These are phyloP conservation scores for Danaus melanippus DNA, from an alignment of 1,140 invertebrate species.

Conservation along the genomic window DNA sequence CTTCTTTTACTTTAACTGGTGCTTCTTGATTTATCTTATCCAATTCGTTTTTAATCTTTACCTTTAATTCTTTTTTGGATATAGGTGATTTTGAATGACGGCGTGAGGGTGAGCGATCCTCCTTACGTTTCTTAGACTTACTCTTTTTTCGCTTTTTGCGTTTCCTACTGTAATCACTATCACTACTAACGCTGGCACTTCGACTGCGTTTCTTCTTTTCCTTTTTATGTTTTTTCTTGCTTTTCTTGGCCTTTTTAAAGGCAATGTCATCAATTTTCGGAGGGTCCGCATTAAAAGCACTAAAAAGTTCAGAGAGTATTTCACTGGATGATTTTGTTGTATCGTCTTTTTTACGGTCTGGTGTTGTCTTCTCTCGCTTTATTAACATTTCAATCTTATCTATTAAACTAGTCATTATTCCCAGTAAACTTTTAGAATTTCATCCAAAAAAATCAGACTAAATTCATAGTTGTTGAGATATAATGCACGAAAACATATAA, in stretches of 20 bases:
- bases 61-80: conserved; percentile 1
- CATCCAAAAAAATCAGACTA: neutral
- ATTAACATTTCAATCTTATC: conserved; percentile 59
- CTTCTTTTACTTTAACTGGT: conserved; percentile 40
- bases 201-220: conserved; percentile 60
- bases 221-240: conserved; percentile 63
- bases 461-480: neutral
- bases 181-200: conserved; percentile 39
- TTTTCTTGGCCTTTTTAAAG: conserved; percentile 50
- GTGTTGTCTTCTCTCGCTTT: conserved; percentile 58
- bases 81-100: too few relatives aligned
- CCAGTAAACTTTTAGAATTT: neutral
- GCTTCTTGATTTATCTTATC: neutral
- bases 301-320: conserved; percentile 84
- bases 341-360: conserved; percentile 60
- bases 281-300: conserved; percentile 78
- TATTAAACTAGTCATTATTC: conserved; percentile 53
- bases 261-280: conserved; percentile 65
- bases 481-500: neutral
- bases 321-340: conserved; percentile 81
- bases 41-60: conserved; percentile 5
- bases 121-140: conserved; percentile 72
- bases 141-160: conserved; percentile 72
- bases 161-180: conserved; percentile 51
- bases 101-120: conserved; percentile 62